These are phyloP conservation scores for Heliornis fulica DNA, from an alignment of 2,113 vertebrate species.

Conservation along the genomic window DNA sequence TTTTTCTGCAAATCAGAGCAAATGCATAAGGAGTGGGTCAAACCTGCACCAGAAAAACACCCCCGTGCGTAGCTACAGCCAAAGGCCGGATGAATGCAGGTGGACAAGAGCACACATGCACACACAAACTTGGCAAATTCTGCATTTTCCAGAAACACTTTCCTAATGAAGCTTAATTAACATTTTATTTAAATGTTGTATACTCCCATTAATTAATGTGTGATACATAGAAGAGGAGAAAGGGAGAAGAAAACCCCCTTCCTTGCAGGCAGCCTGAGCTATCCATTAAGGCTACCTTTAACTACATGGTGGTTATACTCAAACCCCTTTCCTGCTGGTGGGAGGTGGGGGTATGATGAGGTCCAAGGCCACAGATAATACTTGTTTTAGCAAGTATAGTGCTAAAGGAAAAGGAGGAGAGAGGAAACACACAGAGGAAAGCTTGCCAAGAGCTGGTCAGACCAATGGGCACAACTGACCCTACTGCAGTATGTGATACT, in stretches of 20 bases:
- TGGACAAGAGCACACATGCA: not conserved
- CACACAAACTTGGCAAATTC: not conserved
- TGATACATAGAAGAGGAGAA: not conserved
- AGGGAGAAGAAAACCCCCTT: not conserved
- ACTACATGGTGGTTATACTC: not conserved
- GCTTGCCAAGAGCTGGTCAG: not conserved
- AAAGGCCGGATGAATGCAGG: not conserved
- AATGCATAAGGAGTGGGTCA: accelerated
- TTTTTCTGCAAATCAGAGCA: slow-evolving; percentile 73
- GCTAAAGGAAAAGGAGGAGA: too few species aligned
- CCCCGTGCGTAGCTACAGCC: accelerated
- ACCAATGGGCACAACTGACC: not conserved
- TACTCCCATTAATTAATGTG: not conserved
- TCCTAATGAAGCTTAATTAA: not conserved
- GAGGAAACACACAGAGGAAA: not conserved
- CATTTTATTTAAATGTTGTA: not conserved
- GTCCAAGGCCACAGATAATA: not conserved
- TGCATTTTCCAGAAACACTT: not conserved
- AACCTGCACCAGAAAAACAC: not conserved
- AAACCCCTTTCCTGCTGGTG: not conserved
- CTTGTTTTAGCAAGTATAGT: accelerated
- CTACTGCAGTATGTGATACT: not conserved
- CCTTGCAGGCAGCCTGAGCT: not conserved
- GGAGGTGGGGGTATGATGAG: not conserved
- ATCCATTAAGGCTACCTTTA: not conserved